A percentile compares a stretch with the other conserved stretches of the same genome.
These are phyloP conservation scores for Anas acuta DNA, from an alignment of 2,797 vertebrate species.

Conservation along the genomic window DNA sequence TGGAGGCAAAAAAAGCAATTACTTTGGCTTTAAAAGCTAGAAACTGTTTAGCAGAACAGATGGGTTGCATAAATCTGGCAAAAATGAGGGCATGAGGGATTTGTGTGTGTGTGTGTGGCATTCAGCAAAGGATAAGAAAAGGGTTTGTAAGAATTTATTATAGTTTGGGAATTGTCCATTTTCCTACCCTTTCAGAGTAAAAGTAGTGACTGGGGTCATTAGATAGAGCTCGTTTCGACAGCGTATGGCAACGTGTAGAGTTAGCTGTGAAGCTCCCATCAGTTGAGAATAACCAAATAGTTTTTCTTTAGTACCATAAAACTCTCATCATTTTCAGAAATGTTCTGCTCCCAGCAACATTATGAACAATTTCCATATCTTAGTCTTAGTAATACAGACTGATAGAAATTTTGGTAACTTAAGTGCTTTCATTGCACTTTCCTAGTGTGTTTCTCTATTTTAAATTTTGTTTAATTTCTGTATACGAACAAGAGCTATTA, in stretches of 20 bases:
- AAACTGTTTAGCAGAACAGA: conserved; percentile 43
- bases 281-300: background rate
- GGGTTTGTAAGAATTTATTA: background rate
- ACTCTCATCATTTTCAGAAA: background rate
- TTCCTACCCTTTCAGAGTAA: accelerated
- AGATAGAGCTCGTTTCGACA: background rate
- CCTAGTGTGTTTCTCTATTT: accelerated
- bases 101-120: background rate
- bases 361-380: background rate
- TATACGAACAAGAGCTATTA: background rate
- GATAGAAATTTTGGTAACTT: background rate
- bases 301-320: background rate
- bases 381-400: accelerated
- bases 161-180: background rate
- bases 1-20: background rate
- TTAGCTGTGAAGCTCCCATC: accelerated
- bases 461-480: background rate
- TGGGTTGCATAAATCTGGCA: conserved; percentile 46
- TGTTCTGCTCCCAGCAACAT: background rate
- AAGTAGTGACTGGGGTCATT: background rate
- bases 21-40: conserved; percentile 17
- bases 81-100: conserved; percentile 43
- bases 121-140: background rate
- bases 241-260: background rate
- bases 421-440: accelerated